Conservation (phyloP, 1,140 invertebrate genomes). For the Planococcus citri region DNA sequence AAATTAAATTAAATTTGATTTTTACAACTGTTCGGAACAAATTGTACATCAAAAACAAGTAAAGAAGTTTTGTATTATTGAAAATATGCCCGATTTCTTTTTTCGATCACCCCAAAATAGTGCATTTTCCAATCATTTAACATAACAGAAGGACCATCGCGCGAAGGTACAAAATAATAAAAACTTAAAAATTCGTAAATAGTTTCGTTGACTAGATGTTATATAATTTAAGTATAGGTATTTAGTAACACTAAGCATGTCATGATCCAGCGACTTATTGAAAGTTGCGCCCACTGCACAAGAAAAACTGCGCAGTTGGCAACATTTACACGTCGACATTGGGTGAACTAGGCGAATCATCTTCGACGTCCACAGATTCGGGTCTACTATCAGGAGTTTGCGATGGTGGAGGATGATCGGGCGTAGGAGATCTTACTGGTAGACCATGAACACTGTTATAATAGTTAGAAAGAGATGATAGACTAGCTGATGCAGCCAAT, state of each 20-base stretch:
- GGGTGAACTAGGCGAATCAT: constrained; percentile 28
- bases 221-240: not conserved
- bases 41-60: not conserved
- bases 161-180: not conserved
- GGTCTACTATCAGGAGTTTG: constrained; percentile 28
- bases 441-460: constrained; percentile 36
- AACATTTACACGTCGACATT: constrained; percentile 27
- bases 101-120: no score
- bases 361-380: constrained; percentile 30
- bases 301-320: not conserved
- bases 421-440: constrained; percentile 25
- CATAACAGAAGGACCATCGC: no score
- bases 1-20: not conserved
- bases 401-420: constrained; percentile 27
- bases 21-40: not conserved
- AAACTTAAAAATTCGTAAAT: not conserved
- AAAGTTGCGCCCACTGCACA: not conserved
- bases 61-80: not conserved
- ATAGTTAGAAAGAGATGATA: constrained; percentile 46
- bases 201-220: not conserved
- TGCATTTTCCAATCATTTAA: no score
- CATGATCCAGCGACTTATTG: not conserved
- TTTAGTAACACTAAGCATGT: not conserved
- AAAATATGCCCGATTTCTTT: not conserved
- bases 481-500: constrained; percentile 43